These are phyloP conservation scores for Pristionchus exspectatus DNA, from an alignment of 2,888 invertebrate genomes.

Conservation along the genomic window DNA sequence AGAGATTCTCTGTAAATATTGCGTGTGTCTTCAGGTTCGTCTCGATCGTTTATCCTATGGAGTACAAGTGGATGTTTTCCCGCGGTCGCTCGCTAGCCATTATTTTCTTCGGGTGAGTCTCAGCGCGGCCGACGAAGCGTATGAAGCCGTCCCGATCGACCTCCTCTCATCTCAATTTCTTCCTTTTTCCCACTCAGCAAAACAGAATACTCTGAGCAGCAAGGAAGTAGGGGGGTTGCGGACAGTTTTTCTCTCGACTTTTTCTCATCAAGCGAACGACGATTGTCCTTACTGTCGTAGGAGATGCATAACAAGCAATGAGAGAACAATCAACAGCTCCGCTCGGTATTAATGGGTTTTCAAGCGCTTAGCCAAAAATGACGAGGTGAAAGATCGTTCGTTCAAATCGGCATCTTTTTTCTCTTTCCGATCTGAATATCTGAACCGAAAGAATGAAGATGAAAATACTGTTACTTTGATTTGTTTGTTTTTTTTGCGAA, in stretches of 20 bases:
- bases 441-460: not conserved
- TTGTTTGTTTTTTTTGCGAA: not conserved
- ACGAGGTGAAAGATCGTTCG: not conserved
- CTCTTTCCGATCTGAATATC: not conserved
- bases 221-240: not conserved
- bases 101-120: constrained; percentile 62
- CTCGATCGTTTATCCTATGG: constrained; percentile 76
- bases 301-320: not conserved
- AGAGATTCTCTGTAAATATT: not conserved
- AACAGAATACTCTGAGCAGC: constrained; percentile 18
- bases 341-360: not conserved
- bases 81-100: constrained; percentile 62
- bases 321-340: not conserved
- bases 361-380: not conserved
- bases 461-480: not conserved
- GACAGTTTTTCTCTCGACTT: not conserved
- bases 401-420: not conserved
- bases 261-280: not conserved
- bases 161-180: constrained; percentile 41
- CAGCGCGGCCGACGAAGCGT: not conserved
- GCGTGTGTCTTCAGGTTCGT: constrained; percentile 70
- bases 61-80: constrained; percentile 75
- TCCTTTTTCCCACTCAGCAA: not conserved
- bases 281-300: not conserved
- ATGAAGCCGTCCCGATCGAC: not conserved